Evolutionary conservation across 2,888 invertebrate genomes (phyloP).

Genomic region (Pollenia angustigena): DNA sequence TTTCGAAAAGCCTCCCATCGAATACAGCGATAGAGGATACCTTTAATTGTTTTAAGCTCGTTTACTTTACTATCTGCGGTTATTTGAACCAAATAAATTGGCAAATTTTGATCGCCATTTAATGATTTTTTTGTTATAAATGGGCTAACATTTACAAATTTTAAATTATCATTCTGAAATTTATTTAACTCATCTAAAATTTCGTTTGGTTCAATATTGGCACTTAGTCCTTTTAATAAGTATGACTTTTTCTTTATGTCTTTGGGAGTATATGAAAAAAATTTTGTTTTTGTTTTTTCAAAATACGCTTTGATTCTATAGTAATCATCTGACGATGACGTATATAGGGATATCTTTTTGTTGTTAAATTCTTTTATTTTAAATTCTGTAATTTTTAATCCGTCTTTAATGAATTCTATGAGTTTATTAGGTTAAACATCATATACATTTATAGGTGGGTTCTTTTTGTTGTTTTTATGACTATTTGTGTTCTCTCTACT

Average conservation of each 20-base stretch:
- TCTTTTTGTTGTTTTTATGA: slow-evolving; percentile 8
- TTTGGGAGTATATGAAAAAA: slow-evolving; percentile 18
- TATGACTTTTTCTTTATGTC: slow-evolving; percentile 11
- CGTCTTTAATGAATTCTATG: slow-evolving; percentile 23
- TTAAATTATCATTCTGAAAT: slow-evolving; percentile 1
- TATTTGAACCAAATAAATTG: neutral
- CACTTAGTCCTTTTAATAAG: slow-evolving; percentile 15
- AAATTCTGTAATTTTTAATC: slow-evolving; percentile 6
- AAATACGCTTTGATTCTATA: neutral
- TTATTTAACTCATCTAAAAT: neutral
- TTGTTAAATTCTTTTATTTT: neutral
- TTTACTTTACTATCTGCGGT: too few relatives aligned
- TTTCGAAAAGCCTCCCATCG: neutral
- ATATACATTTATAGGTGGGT: slow-evolving; percentile 17
- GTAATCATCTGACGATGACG: neutral
- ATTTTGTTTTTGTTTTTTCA: neutral
- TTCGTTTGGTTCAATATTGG: slow-evolving; percentile 1
- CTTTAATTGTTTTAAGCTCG: neutral
- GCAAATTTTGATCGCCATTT: neutral
- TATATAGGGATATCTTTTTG: slow-evolving; percentile 9
- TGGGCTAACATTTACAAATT: slow-evolving; percentile 10
- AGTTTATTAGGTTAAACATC: slow-evolving; percentile 28
- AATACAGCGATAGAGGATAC: neutral
- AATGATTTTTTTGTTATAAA: neutral
- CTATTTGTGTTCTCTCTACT: neutral